Conservation (phyloP, 2,888 invertebrate species). For the Eutolmus rufibarbis region DNA sequence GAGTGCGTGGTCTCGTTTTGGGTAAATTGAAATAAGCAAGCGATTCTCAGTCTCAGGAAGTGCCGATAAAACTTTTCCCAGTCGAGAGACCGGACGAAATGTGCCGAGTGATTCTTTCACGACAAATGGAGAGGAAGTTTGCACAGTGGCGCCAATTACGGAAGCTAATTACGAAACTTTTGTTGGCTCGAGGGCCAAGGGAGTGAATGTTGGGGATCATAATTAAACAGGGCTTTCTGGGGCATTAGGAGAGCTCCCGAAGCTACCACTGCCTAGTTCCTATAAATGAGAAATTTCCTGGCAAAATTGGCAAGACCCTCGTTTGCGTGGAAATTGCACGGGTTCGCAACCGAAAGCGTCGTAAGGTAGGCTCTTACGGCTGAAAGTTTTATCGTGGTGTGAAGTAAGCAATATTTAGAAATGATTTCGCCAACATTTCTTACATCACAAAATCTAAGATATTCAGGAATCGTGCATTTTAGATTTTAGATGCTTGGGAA, state of each 20-base stretch:
- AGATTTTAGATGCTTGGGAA: not conserved
- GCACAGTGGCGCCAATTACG: not conserved
- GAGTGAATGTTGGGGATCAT: not conserved
- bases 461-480: not conserved
- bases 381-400: not conserved
- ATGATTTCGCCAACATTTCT: not conserved
- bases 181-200: not conserved
- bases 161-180: constrained; percentile 12
- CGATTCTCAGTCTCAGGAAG: not conserved
- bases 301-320: not conserved
- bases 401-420: not conserved
- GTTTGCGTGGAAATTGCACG: not conserved
- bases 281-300: not conserved
- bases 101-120: not conserved
- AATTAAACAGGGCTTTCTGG: not conserved
- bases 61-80: not conserved
- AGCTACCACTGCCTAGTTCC: not conserved
- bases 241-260: not conserved
- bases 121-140: not conserved
- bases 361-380: not conserved
- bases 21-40: constrained; percentile 4
- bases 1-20: not conserved
- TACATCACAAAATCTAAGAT: not conserved
- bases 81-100: not conserved
- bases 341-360: not conserved